phyloP scores from a whole-genome alignment of 2,888 invertebrate genomes.

The Parascotia fuliginaria region DNA sequence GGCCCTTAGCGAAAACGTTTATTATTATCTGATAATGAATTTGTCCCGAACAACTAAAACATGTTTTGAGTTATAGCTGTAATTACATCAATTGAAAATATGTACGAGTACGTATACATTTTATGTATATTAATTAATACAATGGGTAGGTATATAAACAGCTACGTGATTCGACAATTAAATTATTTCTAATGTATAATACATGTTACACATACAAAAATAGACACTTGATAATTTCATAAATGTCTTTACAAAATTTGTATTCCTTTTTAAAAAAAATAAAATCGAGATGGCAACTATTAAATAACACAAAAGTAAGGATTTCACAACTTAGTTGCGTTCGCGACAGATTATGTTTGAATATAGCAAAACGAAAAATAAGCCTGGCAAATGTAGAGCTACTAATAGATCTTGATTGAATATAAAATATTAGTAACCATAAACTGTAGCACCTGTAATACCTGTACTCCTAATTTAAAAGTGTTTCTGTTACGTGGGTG shows the following conservation, averaged over 20 bases:
- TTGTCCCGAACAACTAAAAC: slow-evolving; percentile 38
- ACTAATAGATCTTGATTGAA: slow-evolving; percentile 30
- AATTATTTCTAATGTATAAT: not conserved
- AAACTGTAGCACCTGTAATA: slow-evolving; percentile 14
- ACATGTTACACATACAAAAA: not conserved
- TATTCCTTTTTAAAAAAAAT: slow-evolving; percentile 16
- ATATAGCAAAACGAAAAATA: not conserved
- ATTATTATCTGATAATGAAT: slow-evolving; percentile 66
- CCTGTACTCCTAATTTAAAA: slow-evolving; percentile 9
- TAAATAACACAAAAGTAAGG: slow-evolving; percentile 20
- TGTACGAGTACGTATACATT: slow-evolving; percentile 4
- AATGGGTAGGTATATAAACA: no score
- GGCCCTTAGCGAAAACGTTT: slow-evolving; percentile 63
- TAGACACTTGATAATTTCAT: not conserved
- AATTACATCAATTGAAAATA: slow-evolving; percentile 38
- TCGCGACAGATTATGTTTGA: slow-evolving; percentile 12
- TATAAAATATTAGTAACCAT: slow-evolving; percentile 25
- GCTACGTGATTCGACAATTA: not conserved
- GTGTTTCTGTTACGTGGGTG: slow-evolving; percentile 8
- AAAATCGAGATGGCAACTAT: slow-evolving; percentile 16
- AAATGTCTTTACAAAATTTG: slow-evolving; percentile 6
- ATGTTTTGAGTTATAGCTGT: slow-evolving; percentile 32
- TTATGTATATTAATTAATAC: slow-evolving; percentile 7
- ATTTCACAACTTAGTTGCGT: slow-evolving; percentile 17
- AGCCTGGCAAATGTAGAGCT: slow-evolving; percentile 35